phyloP scores from a whole-genome alignment of 2,888 invertebrate species.

The Pecten maximus region DNA sequence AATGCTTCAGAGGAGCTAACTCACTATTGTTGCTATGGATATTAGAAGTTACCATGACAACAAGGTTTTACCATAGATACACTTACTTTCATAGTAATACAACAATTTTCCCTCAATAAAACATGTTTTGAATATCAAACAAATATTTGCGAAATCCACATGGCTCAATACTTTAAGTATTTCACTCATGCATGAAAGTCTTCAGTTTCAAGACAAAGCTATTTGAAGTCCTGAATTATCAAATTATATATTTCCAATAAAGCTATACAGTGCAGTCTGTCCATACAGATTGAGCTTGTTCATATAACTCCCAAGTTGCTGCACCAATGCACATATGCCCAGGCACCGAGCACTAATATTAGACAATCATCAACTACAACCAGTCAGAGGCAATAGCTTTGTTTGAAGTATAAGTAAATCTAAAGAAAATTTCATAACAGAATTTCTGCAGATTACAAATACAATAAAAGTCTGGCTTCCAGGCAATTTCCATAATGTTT shows the following conservation, averaged over 20 bases:
- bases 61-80: background rate
- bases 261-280: background rate
- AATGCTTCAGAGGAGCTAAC: background rate
- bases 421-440: conserved; percentile 1
- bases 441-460: background rate
- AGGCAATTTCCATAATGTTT: background rate
- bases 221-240: background rate
- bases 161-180: background rate
- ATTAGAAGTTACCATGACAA: background rate
- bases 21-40: background rate
- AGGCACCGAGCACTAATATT: background rate
- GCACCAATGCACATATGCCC: background rate
- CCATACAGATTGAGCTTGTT: background rate
- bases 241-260: conserved; percentile 24
- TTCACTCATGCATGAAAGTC: background rate
- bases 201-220: conserved; percentile 29
- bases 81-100: background rate
- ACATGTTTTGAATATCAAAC: conserved; percentile 20
- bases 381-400: background rate
- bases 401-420: background rate
- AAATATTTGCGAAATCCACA: conserved; percentile 1
- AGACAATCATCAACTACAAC: background rate
- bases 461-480: conserved; percentile 4
- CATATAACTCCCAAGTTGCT: background rate
- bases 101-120: conserved; percentile 7